These are phyloP conservation scores for Leptocoma aspasia DNA, from an alignment of 2,113 vertebrate species.

Conservation along the genomic window DNA sequence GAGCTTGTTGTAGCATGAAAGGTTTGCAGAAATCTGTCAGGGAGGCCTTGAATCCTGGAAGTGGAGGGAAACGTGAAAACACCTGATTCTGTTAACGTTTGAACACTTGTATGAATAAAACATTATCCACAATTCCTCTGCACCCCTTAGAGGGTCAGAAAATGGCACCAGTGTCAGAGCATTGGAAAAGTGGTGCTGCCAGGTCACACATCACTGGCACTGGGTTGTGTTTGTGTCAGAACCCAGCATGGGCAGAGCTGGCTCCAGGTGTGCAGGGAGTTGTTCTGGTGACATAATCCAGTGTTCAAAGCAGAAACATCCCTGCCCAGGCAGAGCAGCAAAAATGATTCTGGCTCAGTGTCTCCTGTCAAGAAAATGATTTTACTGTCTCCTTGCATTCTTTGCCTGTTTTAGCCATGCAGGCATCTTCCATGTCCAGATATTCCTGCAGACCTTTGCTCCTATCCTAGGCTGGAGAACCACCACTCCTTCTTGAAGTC, in stretches of 20 bases:
- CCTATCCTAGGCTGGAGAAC: not conserved
- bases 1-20: not conserved
- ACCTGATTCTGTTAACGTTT: not conserved
- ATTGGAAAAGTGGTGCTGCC: accelerated
- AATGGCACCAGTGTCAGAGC: not conserved
- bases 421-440: not conserved
- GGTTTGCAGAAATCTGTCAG: not conserved
- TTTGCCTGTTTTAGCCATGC: not conserved
- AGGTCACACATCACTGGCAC: not conserved
- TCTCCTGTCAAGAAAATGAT: not conserved
- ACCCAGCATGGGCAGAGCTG: not conserved
- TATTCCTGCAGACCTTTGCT: not conserved
- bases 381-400: not conserved
- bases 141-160: not conserved
- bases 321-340: not conserved
- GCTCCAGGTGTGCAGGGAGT: not conserved
- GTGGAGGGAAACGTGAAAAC: not conserved
- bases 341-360: not conserved
- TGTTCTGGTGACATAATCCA: not conserved
- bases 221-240: not conserved
- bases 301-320: not conserved
- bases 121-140: not conserved
- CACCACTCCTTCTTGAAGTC: not conserved
- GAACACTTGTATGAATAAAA: not conserved
- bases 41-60: not conserved